Evolutionary conservation across 2,888 invertebrate species (phyloP).

Genomic region (Tetrapedia diversipes): DNA sequence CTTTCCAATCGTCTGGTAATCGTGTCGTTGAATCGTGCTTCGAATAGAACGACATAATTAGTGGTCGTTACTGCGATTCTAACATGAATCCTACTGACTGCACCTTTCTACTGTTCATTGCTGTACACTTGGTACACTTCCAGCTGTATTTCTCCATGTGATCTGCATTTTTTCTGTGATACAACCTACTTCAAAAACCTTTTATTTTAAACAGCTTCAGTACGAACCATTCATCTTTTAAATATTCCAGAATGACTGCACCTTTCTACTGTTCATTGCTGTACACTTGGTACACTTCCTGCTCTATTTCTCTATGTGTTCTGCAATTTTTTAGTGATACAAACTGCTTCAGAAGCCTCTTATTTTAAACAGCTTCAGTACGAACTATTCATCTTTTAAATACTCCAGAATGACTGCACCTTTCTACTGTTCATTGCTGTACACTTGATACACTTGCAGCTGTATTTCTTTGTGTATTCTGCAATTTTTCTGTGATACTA

Average conservation of each 20-base stretch:
- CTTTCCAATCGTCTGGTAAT: constrained; percentile 40
- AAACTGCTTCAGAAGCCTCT: constrained; percentile 7
- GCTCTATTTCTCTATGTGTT: not conserved
- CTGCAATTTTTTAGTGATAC: constrained; percentile 6
- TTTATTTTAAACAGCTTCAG: constrained; percentile 3
- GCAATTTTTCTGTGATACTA: constrained; percentile 12
- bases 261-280: not conserved
- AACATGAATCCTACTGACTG: not conserved
- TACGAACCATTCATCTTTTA: constrained; percentile 21
- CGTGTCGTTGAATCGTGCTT: not conserved
- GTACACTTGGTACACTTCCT: not conserved
- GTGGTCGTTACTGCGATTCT: not conserved
- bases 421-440: not conserved
- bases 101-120: not conserved
- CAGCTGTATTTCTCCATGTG: not conserved
- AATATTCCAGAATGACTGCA: not conserved
- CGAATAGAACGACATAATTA: constrained; percentile 11
- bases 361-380: not conserved
- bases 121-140: not conserved
- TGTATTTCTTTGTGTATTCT: not conserved
- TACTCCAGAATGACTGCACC: not conserved
- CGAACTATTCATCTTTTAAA: constrained; percentile 24
- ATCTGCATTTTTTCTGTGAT: constrained; percentile 3
- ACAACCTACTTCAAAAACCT: constrained; percentile 7
- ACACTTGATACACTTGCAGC: not conserved